Evolutionary conservation across 1,140 invertebrate genomes (phyloP), one percentile per base, ranked within the genome.

Genomic region (Diorhabda carinulata): DNA sequence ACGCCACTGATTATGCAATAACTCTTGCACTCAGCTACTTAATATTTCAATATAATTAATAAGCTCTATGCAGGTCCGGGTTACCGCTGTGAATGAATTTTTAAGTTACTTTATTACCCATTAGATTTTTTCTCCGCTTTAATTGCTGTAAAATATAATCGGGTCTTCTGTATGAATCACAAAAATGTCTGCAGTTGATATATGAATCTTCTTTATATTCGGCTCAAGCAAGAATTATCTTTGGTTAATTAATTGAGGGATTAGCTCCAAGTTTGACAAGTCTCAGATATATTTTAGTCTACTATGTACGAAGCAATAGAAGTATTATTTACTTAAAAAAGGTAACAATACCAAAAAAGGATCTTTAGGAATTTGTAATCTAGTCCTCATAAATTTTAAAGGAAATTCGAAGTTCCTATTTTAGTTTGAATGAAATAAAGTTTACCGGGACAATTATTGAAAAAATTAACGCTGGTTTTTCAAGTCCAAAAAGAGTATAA

Each of bases 41-140:
- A 60, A 60, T 60, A 25, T 42, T 60, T 60, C 58, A 60, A 60
- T 60, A 60, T 60, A 60, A 60, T 60, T 60, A 60, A 60, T 60
- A 60, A 60, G 58, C 7, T 10, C 25, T 7, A 60, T 42, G 41
- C 58, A 60, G 58, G 58, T 60, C 58, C 58, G 58, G 7, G 7
- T 10, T 60, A 60, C 58, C 58, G 58, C 58, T 60, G 58, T 60
- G 58, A 60, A 60, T 9, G 3, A 10, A 60, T 60, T 60, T 59
- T n/a, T 5, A 59, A 10, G 57, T 59, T 8, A 10, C 4, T 59
- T 59, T 52, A 52, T 52, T 52, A 52, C 45, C 45, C 5, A 6
- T 6, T 9, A 52, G 5, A 52, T 52, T 52, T 52, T 52, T 4
- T 52, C 47, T 4, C 25, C 6, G 47, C 6, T 52, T 52, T 52